A percentile compares a stretch with the other conserved stretches of the same genome.
Evolutionary conservation across 2,797 vertebrate species (phyloP).

Genomic region (Phoebastria nigripes): DNA sequence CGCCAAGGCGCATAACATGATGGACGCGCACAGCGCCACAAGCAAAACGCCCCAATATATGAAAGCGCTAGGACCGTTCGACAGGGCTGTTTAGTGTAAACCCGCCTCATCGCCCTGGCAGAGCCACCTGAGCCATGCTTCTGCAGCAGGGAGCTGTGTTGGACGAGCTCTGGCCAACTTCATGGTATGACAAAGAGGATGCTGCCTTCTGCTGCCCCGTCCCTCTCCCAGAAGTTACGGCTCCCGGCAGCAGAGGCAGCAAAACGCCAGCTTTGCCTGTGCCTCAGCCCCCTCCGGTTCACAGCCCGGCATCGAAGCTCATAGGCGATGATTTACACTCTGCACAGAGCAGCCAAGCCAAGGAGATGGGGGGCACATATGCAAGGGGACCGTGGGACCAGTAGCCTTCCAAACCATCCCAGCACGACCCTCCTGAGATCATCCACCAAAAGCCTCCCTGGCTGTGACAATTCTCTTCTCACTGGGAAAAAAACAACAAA

Average conservation of each 20-base stretch:
- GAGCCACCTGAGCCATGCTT: not conserved
- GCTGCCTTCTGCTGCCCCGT: not conserved
- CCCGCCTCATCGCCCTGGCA: not conserved
- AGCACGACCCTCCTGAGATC: not conserved
- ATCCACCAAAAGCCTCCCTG: not conserved
- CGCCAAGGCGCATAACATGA: accelerated
- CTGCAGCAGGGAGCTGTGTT: not conserved
- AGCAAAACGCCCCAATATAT: accelerated
- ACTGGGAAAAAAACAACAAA: not conserved
- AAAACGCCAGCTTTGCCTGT: not conserved
- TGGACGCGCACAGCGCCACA: accelerated
- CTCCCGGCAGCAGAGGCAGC: not conserved
- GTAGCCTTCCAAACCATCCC: not conserved
- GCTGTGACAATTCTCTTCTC: not conserved
- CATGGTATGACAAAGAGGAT: not conserved
- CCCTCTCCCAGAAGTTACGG: not conserved
- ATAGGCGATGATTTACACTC: accelerated
- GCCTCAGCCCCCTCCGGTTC: not conserved
- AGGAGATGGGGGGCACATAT: not conserved
- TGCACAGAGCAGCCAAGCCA: accelerated
- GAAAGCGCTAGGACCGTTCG: accelerated
- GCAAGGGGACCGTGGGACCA: not conserved
- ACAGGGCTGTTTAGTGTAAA: accelerated
- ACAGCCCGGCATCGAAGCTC: accelerated
- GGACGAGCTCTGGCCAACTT: not conserved